Base-by-base conservation (phyloP, 2,113 vertebrate genomes). In the Datnioides undecimradiatus region DNA sequence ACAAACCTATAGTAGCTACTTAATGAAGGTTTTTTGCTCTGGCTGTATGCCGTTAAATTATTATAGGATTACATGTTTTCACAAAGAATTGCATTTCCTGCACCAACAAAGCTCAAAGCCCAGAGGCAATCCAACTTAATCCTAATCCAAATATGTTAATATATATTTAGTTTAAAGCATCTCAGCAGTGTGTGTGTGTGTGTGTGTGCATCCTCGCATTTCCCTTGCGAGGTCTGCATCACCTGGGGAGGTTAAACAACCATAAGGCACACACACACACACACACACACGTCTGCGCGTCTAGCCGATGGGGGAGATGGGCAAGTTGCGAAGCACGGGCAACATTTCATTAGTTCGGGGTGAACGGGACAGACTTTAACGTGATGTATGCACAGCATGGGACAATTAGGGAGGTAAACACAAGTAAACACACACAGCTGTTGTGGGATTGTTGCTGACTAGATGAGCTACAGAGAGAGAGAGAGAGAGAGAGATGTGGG, bases 381-480 rank as follows among this genome's bases (percentile, higher is more conserved):
- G 76, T 85, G 82, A 91, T 88, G 87, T 80, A 85, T 68, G 84
- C 90, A 70, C 90, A 88, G 88, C 82, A 45, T 65, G 82, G 83
- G 86, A 80, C 88, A 91, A 93, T 92, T 91, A 92, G 69, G 66
- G 74, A 90, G 73, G 87, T 90, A 92, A 93, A 93, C 88, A 94
- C 70, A 75, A 91, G 88, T 87, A 91, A 94, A 95, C 85, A 92
- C 86, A 90, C 92, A 91, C 94, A 94, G 90, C 90, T 93, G 93
- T 76, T 93, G 38, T 49, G 88, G 76, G 89, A 86, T 88, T 73
- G 82, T 58, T 76, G 73, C 36, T 75, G 83, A 84, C 55, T 80
- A 51, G 41, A 85, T 60, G 75, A 84, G 74, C 71, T 55, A 10
- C 80, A 49, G 31, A 75, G 69, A 54, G 67, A 49, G 63, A 45